These are phyloP conservation scores for Eufriesea mexicana DNA, from an alignment of 1,140 invertebrate genomes.

Conservation along the genomic window DNA sequence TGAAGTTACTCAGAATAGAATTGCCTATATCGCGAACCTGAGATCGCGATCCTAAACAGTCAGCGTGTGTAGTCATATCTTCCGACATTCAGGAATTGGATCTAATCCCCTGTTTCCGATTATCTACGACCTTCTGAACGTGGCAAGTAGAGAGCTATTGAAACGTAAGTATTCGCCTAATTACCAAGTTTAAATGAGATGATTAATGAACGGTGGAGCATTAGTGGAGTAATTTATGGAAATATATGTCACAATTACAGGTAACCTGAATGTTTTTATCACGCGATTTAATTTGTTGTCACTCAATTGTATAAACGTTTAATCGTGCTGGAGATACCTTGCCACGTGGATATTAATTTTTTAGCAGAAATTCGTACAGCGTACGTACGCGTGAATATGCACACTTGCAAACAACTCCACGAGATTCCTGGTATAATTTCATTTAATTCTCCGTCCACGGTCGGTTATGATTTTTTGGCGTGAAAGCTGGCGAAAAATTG, in stretches of 20 bases:
- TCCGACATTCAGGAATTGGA: no score
- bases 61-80: no score
- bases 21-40: no score
- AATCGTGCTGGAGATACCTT: not conserved
- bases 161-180: not conserved
- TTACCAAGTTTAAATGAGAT: not conserved
- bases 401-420: not conserved
- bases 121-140: no score
- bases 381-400: no score
- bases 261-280: not conserved
- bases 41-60: no score
- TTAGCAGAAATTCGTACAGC: not conserved
- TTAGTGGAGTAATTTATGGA: not conserved
- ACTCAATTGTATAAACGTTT: not conserved
- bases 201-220: not conserved
- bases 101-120: no score
- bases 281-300: not conserved
- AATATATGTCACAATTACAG: not conserved
- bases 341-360: not conserved
- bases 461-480: not conserved
- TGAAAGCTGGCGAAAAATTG: not conserved
- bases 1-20: no score
- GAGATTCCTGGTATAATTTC: not conserved
- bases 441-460: not conserved
- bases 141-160: no score